phyloP scores from a whole-genome alignment of 2,113 vertebrate genomes.

The Heliornis fulica region DNA sequence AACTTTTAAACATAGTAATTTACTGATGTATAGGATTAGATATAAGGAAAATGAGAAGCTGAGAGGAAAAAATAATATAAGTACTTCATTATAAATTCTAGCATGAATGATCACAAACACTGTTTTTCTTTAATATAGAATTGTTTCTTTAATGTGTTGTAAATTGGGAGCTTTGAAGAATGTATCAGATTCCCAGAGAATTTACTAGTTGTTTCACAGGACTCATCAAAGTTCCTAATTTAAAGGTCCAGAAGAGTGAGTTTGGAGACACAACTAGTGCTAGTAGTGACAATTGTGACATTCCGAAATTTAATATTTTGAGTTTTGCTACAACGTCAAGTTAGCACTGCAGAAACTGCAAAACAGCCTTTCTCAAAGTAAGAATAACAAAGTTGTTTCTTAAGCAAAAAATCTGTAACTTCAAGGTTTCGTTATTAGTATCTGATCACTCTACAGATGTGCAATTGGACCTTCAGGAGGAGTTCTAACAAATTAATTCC shows the following conservation, averaged over 20 bases:
- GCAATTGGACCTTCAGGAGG: not conserved
- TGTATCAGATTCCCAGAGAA: not conserved
- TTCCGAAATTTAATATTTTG: not conserved
- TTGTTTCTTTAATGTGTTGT: not conserved
- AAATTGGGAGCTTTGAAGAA: not conserved
- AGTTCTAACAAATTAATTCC: not conserved
- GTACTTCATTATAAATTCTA: not conserved
- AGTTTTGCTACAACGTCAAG: not conserved
- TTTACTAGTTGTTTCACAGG: not conserved
- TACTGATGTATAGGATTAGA: not conserved
- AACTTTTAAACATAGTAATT: not conserved
- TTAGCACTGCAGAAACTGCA: not conserved
- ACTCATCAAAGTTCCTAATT: not conserved
- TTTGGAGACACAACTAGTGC: not conserved
- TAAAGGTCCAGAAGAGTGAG: not conserved
- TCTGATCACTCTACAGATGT: not conserved
- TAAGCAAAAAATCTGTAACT: not conserved
- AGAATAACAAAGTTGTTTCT: not conserved
- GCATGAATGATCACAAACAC: not conserved
- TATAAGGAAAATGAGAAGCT: not conserved
- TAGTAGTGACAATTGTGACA: not conserved
- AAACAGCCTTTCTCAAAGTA: not conserved
- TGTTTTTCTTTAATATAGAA: not conserved
- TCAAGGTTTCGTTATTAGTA: not conserved
- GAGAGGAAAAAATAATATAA: not conserved